Percentiles rank a stretch among this genome's conserved stretches.
phyloP scores from a whole-genome alignment of 92 coral and sea anemone genomes.

The Palythoa grandiflora region DNA sequence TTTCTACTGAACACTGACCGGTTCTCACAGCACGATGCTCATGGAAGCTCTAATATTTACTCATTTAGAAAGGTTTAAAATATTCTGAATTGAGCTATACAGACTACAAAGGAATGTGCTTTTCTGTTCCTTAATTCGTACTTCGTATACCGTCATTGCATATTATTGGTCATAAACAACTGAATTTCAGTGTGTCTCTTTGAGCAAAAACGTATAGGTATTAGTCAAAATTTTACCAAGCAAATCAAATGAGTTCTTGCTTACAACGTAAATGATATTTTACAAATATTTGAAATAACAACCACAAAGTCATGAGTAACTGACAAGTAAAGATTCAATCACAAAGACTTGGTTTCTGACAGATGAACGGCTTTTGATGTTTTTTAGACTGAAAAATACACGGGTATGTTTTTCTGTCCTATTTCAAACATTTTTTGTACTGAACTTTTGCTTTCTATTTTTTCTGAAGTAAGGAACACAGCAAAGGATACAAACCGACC shows the following conservation, averaged over 20 bases:
- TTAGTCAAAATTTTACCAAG: not conserved
- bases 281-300: not conserved
- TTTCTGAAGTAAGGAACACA: not conserved
- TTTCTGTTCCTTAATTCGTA: too few species aligned
- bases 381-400: too few species aligned
- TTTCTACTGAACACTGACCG: too few species aligned
- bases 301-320: constrained; percentile 12
- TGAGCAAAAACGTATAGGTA: not conserved
- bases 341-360: not conserved
- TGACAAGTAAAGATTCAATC: constrained; percentile 6
- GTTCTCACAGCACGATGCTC: too few species aligned
- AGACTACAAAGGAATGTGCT: too few species aligned
- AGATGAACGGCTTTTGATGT: not conserved
- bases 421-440: not conserved
- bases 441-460: not conserved
- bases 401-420: not conserved
- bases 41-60: too few species aligned
- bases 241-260: not conserved
- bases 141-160: too few species aligned
- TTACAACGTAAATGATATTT: not conserved
- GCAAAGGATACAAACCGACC: not conserved
- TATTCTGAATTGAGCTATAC: too few species aligned
- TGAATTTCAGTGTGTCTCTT: too few species aligned
- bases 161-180: too few species aligned
- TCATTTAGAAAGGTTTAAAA: too few species aligned